Evolutionary conservation across 2,888 invertebrate genomes (phyloP).

Genomic region (Cryptus viduatorius): DNA sequence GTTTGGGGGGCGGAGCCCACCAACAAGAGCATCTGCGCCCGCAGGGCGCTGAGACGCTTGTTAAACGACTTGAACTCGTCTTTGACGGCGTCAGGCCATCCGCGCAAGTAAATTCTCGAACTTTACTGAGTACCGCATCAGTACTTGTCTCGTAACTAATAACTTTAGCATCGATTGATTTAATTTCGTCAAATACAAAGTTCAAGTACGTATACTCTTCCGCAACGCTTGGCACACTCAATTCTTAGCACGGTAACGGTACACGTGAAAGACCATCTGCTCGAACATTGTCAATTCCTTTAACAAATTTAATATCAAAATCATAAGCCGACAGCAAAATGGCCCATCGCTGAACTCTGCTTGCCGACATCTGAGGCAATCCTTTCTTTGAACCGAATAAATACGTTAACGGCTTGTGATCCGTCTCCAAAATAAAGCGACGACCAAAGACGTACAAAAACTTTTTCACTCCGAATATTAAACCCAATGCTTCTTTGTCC

Average conservation of each 20-base stretch:
- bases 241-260: slow-evolving; percentile 31
- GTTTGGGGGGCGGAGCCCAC: too few relatives aligned
- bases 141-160: not conserved
- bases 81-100: slow-evolving; percentile 21
- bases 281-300: slow-evolving; percentile 63
- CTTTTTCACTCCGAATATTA: slow-evolving; percentile 80
- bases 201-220: slow-evolving; percentile 49
- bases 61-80: slow-evolving; percentile 2
- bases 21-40: too few relatives aligned
- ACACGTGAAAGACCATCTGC: slow-evolving; percentile 70
- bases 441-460: slow-evolving; percentile 82
- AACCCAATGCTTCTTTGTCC: slow-evolving; percentile 76
- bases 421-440: slow-evolving; percentile 71
- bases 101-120: not conserved
- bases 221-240: not conserved
- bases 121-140: slow-evolving; percentile 10
- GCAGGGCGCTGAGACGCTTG: too few relatives aligned
- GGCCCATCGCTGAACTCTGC: slow-evolving; percentile 72
- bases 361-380: slow-evolving; percentile 68
- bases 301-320: slow-evolving; percentile 64
- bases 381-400: slow-evolving; percentile 66
- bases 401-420: slow-evolving; percentile 72
- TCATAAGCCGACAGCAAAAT: slow-evolving; percentile 69
- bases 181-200: slow-evolving; percentile 16
- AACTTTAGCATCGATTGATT: slow-evolving; percentile 8